Conservation (phyloP, 2,797 vertebrate genomes). For the Coccyzus lansbergi region DNA sequence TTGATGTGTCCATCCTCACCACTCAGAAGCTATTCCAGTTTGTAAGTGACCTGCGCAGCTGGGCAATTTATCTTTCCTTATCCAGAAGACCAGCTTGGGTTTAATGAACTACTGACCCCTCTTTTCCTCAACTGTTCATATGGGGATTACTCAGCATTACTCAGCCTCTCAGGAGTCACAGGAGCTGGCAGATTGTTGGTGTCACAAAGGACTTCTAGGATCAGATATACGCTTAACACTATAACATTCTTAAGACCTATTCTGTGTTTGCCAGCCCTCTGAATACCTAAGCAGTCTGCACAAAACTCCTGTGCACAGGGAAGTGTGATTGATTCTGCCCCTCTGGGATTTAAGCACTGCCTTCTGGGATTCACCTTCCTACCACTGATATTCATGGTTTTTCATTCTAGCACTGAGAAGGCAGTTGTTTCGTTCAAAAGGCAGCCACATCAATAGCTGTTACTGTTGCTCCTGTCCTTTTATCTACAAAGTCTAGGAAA, state of each 20-base stretch:
- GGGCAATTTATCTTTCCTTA: slow-evolving; percentile 9
- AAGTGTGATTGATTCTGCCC: neutral
- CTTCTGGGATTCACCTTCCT: neutral
- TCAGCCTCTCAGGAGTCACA: neutral
- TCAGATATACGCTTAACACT: neutral
- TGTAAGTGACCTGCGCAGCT: neutral
- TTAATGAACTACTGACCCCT: neutral
- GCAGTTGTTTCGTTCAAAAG: neutral
- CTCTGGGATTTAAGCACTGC: neutral
- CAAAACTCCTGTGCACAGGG: neutral
- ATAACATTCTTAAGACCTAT: neutral
- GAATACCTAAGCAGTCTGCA: neutral
- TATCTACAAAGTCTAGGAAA: neutral
- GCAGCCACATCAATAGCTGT: neutral
- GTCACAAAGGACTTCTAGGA: neutral
- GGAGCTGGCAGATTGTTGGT: neutral
- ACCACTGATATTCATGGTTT: neutral
- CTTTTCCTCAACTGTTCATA: neutral
- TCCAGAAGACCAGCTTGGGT: neutral
- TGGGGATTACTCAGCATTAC: neutral
- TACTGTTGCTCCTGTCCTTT: neutral
- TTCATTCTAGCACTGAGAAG: neutral
- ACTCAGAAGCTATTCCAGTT: neutral
- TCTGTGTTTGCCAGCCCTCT: neutral
- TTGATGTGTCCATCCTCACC: neutral